phyloP scores from a whole-genome alignment of 2,797 vertebrate species.

The Erpetoichthys calabaricus region DNA sequence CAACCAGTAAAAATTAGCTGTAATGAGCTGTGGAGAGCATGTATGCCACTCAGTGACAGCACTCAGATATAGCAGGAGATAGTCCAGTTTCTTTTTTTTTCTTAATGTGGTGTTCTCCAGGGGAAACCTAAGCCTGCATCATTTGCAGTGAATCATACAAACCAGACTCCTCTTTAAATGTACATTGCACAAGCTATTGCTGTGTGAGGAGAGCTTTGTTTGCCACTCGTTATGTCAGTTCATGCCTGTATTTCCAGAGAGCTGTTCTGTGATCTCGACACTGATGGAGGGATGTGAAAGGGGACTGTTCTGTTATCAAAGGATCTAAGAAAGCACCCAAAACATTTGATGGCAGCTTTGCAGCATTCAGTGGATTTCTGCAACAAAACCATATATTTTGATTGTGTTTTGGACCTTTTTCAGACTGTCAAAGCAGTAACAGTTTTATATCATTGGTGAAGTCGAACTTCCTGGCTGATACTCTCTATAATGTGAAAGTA shows the following conservation, averaged over 20 bases:
- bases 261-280: not conserved
- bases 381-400: conserved; percentile 2
- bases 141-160: not conserved
- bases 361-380: conserved; percentile 3
- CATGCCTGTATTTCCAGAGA: not conserved
- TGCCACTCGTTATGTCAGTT: not conserved
- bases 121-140: conserved; percentile 1
- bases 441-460: not conserved
- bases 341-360: not conserved
- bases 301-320: not conserved
- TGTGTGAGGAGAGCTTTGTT: not conserved
- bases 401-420: conserved; percentile 1
- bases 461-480: not conserved
- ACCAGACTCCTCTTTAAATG: not conserved
- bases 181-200: not conserved
- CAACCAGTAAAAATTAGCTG: too few species aligned
- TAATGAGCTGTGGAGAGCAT: not conserved
- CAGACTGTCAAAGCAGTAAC: conserved; percentile 1
- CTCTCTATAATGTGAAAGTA: not conserved
- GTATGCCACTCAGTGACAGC: not conserved
- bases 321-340: not conserved
- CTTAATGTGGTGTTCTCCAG: not conserved
- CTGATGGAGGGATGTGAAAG: not conserved
- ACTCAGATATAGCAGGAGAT: conserved; percentile 1
- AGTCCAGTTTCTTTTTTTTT: not conserved